These are phyloP conservation scores for Pantherophis guttatus DNA, from an alignment of 2,113 vertebrate species.

Conservation along the genomic window DNA sequence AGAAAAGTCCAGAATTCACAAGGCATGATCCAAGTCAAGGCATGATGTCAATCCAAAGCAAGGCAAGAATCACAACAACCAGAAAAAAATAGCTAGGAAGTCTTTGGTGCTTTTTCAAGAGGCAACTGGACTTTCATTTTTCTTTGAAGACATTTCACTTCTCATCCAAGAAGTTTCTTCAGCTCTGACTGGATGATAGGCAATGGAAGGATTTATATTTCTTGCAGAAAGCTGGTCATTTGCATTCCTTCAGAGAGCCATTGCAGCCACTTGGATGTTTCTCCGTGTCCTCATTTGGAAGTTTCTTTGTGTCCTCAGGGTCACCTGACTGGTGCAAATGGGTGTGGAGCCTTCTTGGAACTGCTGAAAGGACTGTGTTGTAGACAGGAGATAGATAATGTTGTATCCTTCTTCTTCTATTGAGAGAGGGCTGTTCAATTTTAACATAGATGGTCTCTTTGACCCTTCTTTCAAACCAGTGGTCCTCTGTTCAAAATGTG, in stretches of 20 bases:
- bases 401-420: not conserved
- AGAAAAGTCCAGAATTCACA: not conserved
- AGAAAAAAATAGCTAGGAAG: not conserved
- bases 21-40: not conserved
- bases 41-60: not conserved
- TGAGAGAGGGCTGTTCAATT: not conserved
- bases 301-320: not conserved
- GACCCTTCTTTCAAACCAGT: not conserved
- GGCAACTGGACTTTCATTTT: not conserved
- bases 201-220: not conserved
- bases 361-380: not conserved
- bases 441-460: not conserved
- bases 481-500: not conserved
- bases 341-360: not conserved
- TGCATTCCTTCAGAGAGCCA: not conserved
- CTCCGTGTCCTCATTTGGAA: not conserved
- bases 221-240: not conserved
- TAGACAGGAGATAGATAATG: not conserved
- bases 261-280: not conserved
- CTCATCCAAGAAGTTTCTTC: not conserved
- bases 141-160: not conserved
- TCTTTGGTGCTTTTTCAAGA: not conserved
- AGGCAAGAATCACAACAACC: not conserved
- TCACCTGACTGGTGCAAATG: not conserved
- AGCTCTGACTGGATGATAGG: not conserved